These are phyloP conservation scores for Characodon lateralis DNA, from an alignment of 2,797 vertebrate species.

Conservation along the genomic window DNA sequence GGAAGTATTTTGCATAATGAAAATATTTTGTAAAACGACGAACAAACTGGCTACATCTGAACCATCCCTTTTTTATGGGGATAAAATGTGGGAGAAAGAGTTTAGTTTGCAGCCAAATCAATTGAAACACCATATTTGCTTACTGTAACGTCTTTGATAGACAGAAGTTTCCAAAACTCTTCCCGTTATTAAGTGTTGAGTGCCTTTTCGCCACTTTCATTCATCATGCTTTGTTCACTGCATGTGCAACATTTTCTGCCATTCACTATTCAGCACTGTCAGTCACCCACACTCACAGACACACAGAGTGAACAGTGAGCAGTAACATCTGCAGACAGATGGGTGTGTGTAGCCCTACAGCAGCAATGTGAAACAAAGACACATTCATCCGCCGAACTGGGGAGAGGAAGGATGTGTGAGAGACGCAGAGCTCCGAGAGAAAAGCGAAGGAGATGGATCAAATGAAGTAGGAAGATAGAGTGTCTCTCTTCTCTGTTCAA, in stretches of 20 bases:
- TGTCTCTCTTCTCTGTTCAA: constrained; percentile 75
- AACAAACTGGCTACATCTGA: neutral
- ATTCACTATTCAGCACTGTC: constrained; percentile 53
- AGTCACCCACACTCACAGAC: constrained; percentile 52
- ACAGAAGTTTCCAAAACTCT: neutral
- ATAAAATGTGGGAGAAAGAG: too few species aligned
- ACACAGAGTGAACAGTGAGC: constrained; percentile 52
- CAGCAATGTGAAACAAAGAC: constrained; percentile 77
- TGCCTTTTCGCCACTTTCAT: constrained; percentile 23
- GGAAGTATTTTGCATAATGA: neutral
- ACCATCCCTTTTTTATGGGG: neutral
- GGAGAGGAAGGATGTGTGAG: constrained; percentile 80
- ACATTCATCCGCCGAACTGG: constrained; percentile 77
- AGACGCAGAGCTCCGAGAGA: constrained; percentile 72
- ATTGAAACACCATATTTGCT: neutral
- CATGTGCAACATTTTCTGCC: constrained; percentile 43
- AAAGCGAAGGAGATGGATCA: constrained; percentile 74
- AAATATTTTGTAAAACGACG: neutral
- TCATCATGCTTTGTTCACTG: constrained; percentile 22
- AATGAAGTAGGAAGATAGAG: constrained; percentile 81
- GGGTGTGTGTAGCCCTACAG: constrained; percentile 77
- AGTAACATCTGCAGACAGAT: constrained; percentile 80
- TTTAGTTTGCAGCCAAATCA: neutral
- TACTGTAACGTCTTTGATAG: neutral
- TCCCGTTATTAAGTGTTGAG: constrained; percentile 1